A percentile compares a stretch with the other conserved stretches of the same genome.
phyloP scores from a whole-genome alignment of 2,797 vertebrate species.

The Nyctalus aviator region DNA sequence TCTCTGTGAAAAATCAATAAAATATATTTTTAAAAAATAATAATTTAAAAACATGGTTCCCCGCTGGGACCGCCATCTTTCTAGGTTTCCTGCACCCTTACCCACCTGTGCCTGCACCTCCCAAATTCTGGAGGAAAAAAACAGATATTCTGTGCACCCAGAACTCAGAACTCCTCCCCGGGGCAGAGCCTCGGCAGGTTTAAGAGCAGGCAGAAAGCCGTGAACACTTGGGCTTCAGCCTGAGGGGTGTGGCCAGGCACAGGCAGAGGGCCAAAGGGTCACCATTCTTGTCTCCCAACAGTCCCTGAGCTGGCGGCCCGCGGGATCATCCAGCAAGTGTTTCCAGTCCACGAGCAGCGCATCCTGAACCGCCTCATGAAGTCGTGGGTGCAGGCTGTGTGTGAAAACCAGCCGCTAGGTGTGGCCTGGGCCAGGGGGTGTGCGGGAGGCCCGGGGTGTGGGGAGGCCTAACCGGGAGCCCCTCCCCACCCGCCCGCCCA shows the following conservation, averaged over 20 bases:
- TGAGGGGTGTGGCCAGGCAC: not conserved
- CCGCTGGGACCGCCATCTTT: not conserved
- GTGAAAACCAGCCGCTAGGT: conserved; percentile 97
- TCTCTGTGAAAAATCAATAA: no score
- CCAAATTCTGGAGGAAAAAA: not conserved
- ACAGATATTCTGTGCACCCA: not conserved
- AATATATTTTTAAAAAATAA: no score
- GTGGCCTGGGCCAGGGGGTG: not conserved
- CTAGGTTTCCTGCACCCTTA: not conserved
- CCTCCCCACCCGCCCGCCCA: not conserved
- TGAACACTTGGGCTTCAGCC: not conserved
- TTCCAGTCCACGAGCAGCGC: conserved; percentile 96
- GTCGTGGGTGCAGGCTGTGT: conserved; percentile 98
- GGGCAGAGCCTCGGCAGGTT: not conserved
- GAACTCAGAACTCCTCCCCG: not conserved
- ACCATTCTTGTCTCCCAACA: conserved; percentile 75
- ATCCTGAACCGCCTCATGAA: conserved; percentile 97
- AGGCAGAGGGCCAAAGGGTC: not conserved
- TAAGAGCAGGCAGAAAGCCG: not conserved
- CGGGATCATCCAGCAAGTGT: conserved; percentile 97
- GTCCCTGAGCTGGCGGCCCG: conserved; percentile 95
- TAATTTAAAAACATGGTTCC: not conserved
- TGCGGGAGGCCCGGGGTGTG: not conserved
- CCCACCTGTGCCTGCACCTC: not conserved
- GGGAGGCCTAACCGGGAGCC: not conserved